These are phyloP conservation scores for Talpa occidentalis DNA, from an alignment of 2,113 vertebrate genomes.

Conservation along the genomic window DNA sequence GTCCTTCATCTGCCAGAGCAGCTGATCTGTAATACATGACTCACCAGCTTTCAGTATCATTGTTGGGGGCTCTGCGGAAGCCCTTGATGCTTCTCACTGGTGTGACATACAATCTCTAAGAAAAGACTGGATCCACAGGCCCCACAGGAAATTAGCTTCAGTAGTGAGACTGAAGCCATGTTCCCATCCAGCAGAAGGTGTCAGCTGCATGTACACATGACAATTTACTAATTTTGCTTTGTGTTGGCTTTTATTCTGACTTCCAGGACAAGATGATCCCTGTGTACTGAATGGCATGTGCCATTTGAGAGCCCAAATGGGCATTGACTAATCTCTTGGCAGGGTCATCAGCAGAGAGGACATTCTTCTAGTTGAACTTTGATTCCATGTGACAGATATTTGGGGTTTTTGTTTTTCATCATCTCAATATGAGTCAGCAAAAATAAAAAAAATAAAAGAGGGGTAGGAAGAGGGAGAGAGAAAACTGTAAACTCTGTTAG, in stretches of 20 bases:
- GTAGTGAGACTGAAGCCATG: neutral
- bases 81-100: neutral
- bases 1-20: neutral
- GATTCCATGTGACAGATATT: neutral
- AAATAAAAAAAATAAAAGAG: neutral
- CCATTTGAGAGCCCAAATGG: constrained; percentile 33
- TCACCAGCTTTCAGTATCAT: neutral
- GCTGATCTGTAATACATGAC: neutral
- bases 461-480: neutral
- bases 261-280: neutral
- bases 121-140: neutral
- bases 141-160: constrained; percentile 52
- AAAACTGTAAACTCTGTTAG: neutral
- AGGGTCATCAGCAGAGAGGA: neutral
- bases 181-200: constrained; percentile 40
- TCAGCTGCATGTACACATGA: neutral
- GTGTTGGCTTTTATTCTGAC: constrained; percentile 42
- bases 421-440: constrained; percentile 24
- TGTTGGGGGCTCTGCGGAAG: neutral
- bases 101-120: neutral
- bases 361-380: constrained; percentile 48
- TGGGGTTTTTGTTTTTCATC: neutral
- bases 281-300: constrained; percentile 19
- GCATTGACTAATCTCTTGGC: neutral
- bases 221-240: constrained; percentile 29